Evolutionary conservation across 2,113 vertebrate species (phyloP).

Genomic region (Chaenogobius annularis): DNA sequence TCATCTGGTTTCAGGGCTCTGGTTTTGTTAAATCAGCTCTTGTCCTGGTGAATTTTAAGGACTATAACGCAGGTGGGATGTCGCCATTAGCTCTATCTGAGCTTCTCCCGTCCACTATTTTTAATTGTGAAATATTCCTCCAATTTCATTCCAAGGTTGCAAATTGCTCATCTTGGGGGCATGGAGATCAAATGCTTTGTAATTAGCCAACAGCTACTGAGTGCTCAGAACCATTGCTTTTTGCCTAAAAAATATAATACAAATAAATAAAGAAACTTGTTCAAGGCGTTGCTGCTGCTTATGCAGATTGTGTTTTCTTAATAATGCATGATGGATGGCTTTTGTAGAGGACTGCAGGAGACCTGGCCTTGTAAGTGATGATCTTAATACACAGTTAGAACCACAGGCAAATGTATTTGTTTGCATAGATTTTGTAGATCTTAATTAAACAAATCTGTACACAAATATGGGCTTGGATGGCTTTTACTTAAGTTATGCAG

Average conservation of each 20-base stretch:
- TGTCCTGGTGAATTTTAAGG: constrained; percentile 21
- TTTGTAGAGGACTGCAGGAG: constrained; percentile 57
- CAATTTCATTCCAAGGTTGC: constrained; percentile 71
- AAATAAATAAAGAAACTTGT: constrained; percentile 70
- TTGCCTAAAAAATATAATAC: constrained; percentile 54
- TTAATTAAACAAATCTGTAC: constrained; percentile 71
- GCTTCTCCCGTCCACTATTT: constrained; percentile 62
- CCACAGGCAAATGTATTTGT: constrained; percentile 71
- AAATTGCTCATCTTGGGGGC: constrained; percentile 75
- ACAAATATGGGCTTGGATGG: constrained; percentile 65
- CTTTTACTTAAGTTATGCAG: constrained; percentile 73
- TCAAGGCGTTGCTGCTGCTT: constrained; percentile 69
- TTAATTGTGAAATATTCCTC: constrained; percentile 74
- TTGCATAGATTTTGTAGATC: constrained; percentile 57
- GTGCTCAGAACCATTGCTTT: constrained; percentile 45
- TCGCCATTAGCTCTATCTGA: constrained; percentile 66
- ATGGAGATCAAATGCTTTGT: constrained; percentile 65
- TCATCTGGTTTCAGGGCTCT: constrained; percentile 46
- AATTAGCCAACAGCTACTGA: constrained; percentile 63
- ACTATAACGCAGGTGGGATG: constrained; percentile 32
- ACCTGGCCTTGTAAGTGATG: constrained; percentile 72
- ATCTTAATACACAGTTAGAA: constrained; percentile 73
- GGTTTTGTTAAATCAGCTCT: constrained; percentile 42
- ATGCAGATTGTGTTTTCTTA: constrained; percentile 74
- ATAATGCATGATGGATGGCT: constrained; percentile 71